phyloP scores from a whole-genome alignment of 2,797 vertebrate species.

The Novumbra hubbsi region DNA sequence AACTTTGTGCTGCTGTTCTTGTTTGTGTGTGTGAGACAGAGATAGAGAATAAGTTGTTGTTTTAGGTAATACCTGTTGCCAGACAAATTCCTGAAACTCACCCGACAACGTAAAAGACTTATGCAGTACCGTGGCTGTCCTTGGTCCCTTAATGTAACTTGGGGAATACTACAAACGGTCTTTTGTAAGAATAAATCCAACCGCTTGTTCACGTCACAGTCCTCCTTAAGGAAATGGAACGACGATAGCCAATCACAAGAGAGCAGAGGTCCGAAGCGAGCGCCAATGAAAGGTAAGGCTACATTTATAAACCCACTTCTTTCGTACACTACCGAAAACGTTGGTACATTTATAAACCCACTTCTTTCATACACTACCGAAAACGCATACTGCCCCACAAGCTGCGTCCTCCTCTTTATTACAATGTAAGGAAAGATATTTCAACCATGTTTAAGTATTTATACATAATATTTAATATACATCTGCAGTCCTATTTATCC shows the following conservation, averaged over 20 bases:
- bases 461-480: no score
- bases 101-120: not conserved
- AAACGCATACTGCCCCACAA: no score
- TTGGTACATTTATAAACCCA: no score
- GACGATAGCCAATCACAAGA: not conserved
- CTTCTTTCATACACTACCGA: no score
- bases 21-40: not conserved
- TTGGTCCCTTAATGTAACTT: not conserved
- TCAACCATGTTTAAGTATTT: no score
- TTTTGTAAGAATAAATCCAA: not conserved
- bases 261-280: not conserved
- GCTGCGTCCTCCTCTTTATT: no score
- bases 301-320: no score
- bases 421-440: no score
- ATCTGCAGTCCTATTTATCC: not conserved
- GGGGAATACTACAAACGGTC: not conserved
- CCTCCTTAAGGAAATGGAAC: not conserved
- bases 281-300: no score
- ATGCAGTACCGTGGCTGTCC: not conserved
- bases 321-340: no score
- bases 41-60: not conserved
- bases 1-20: not conserved
- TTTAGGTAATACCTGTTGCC: not conserved
- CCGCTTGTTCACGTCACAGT: not conserved
- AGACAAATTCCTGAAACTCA: not conserved